Percentiles rank a stretch among this genome's conserved stretches.
Evolutionary conservation across 2,888 invertebrate genomes (phyloP).

Genomic region (Tetheella fluctuosa): DNA sequence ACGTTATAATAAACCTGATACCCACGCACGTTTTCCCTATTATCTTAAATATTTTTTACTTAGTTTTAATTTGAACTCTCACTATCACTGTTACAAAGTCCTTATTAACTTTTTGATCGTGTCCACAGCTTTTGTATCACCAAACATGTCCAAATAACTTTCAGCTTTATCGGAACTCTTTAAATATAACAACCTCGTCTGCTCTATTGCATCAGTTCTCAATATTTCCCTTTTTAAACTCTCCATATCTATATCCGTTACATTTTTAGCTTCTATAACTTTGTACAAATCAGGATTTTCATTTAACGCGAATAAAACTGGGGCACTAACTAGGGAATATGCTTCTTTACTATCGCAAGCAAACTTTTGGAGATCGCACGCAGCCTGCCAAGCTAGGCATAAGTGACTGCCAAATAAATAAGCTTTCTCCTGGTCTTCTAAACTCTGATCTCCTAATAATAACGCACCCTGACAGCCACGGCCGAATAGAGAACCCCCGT

Average conservation of each 20-base stretch:
- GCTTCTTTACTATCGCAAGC: conserved; percentile 83
- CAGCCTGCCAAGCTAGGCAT: conserved; percentile 92
- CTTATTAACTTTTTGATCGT: conserved; percentile 72
- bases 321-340: conserved; percentile 90
- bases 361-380: conserved; percentile 66
- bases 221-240: conserved; percentile 68
- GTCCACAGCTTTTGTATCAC: conserved; percentile 62
- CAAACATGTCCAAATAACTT: conserved; percentile 61
- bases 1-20: too few relatives aligned
- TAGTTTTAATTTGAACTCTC: neutral
- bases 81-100: conserved; percentile 47
- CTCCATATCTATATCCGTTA: conserved; percentile 85
- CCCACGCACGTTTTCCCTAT: neutral
- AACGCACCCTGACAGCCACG: conserved; percentile 93
- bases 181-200: conserved; percentile 59
- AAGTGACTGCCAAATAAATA: conserved; percentile 92
- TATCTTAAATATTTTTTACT: neutral
- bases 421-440: conserved; percentile 87
- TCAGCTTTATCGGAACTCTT: conserved; percentile 66
- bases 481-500: conserved; percentile 87
- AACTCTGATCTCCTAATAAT: conserved; percentile 87
- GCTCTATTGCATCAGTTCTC: conserved; percentile 67
- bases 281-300: conserved; percentile 87
- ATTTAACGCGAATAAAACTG: conserved; percentile 92
- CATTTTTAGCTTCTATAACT: conserved; percentile 77